Evolutionary conservation across 92 coral and sea anemone species (phyloP), one percentile per base, ranked within the genome.

Genomic region (Bergia puertoricense): DNA sequence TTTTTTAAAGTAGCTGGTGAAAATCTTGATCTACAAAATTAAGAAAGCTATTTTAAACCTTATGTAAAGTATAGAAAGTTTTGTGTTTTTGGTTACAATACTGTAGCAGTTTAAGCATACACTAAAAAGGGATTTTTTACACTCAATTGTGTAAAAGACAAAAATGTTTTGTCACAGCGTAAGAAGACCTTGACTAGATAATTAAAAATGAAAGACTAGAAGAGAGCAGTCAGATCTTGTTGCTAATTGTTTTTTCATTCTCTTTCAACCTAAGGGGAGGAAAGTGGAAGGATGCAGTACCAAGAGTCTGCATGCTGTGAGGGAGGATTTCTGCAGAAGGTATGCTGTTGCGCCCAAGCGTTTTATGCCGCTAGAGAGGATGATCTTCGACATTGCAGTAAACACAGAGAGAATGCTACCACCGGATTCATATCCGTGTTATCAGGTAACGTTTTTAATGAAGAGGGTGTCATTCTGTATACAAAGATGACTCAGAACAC

Each of bases 261-360:
- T 79, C 46, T 30, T 54, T 30, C 42, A 11, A 18, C 8, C 30
- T 13, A 48, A 46, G 66, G 76, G 23, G 16, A 46, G 44, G 4
- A 23, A 44, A 23, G 65, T 62, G 30, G 30, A 20, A 59, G 48
- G 74, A 81, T 6, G 45, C 37, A 18, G 10, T 5, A 50, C 43
- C 37, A 83, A 67, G 76, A 83, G 62, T 75, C 77, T 83, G 18
- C 41, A 36, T 0, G 42, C 16, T 1, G 16, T 83, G 43, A 69
- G 86, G 6, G 86, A 83, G 30, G 66, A 83, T 13, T 83, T 83
- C 22, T 83, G 86, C 16, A 37, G 41, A 13, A 67, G 62, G 5
- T 48, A 44, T 83, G 86, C 86, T 15, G 77, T 83, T n/a, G 76
- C 86, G 9, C 86, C 86, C 3, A 83, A 83, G n/a, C 86, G 86